These are phyloP conservation scores for Notamacropus eugenii DNA, from an alignment of 2,797 vertebrate genomes.

Conservation along the genomic window DNA sequence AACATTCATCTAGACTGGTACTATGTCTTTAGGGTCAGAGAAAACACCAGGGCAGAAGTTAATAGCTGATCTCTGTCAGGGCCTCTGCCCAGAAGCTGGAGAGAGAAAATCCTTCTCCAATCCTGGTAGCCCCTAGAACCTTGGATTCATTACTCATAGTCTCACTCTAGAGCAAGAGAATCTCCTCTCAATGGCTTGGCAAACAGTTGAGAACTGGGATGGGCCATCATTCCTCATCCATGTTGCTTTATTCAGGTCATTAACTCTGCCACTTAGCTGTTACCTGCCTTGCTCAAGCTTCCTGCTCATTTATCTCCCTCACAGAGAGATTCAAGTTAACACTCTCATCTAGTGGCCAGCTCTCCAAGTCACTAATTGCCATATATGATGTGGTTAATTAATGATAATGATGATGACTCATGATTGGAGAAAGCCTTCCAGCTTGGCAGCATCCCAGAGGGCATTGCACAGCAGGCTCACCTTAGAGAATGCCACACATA, in stretches of 20 bases:
- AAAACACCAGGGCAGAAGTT: not conserved
- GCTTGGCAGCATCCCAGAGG: not conserved
- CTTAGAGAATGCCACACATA: not conserved
- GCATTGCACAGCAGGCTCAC: not conserved
- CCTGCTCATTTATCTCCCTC: not conserved
- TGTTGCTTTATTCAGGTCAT: not conserved
- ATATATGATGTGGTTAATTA: constrained; percentile 10
- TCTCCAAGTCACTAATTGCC: constrained; percentile 17
- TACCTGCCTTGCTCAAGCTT: not conserved
- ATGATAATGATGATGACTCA: not conserved
- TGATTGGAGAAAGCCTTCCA: not conserved
- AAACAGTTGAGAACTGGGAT: not conserved
- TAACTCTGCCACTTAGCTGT: not conserved
- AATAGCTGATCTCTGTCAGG: not conserved
- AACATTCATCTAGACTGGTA: not conserved
- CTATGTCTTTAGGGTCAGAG: not conserved
- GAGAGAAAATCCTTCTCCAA: not conserved
- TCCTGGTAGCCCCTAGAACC: not conserved
- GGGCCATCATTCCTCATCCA: not conserved
- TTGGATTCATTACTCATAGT: not conserved
- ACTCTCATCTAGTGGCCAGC: not conserved
- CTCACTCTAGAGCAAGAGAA: not conserved
- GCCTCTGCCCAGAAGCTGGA: not conserved
- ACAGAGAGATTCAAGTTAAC: not conserved
- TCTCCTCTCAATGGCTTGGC: not conserved